Evolutionary conservation across 2,797 vertebrate species (phyloP).

Genomic region (Lithobates sylvaticus): DNA sequence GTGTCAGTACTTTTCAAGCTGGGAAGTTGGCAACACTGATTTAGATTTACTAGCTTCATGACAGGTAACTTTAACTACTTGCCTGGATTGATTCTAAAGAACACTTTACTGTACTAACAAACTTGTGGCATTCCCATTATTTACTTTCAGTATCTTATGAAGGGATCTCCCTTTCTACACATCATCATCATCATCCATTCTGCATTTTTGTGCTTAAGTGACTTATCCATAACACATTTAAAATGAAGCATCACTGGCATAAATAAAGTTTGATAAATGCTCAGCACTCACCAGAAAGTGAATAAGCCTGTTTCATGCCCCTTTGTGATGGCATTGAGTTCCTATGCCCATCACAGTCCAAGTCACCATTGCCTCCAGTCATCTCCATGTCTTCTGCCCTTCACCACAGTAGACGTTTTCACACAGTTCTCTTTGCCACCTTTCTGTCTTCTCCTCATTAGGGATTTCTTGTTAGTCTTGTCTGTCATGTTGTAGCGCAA

Average conservation of each 20-base stretch:
- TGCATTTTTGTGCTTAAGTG: background rate
- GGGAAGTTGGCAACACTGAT: no score
- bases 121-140: background rate
- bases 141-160: no score
- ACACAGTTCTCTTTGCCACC: slow-evolving; percentile 3
- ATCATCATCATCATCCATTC: background rate
- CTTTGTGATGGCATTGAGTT: background rate
- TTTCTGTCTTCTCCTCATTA: background rate
- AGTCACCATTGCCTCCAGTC: background rate
- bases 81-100: background rate
- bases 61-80: background rate
- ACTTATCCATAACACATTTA: background rate
- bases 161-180: background rate
- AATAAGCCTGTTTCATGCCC: background rate
- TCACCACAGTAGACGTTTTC: background rate
- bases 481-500: slow-evolving; percentile 40
- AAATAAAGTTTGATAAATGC: background rate
- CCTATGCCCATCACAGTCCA: slow-evolving; percentile 1
- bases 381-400: slow-evolving; percentile 5
- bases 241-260: background rate
- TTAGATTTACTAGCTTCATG: background rate
- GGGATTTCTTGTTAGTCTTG: slow-evolving; percentile 53
- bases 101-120: background rate
- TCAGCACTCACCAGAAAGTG: slow-evolving; percentile 27
- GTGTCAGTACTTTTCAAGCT: no score